Conservation (phyloP, 1,140 invertebrate genomes). For the Tetraneura akinire region DNA sequence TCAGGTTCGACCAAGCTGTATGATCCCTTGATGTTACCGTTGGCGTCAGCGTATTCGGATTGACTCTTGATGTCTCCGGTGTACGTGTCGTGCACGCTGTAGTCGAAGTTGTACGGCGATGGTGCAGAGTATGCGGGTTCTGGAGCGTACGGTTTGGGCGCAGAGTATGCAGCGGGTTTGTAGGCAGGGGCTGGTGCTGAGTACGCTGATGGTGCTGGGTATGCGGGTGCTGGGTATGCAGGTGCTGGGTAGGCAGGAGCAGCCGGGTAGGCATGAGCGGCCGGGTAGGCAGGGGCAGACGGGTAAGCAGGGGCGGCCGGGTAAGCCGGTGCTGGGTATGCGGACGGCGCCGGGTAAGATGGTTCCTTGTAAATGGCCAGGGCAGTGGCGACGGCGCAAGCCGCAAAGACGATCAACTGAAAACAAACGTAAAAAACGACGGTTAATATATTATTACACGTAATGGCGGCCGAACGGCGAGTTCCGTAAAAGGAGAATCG, state of each 20-base stretch:
- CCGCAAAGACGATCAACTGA: constrained; percentile 47
- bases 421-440: too few relatives aligned
- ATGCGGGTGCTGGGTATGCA: neutral
- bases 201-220: constrained; percentile 41
- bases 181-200: constrained; percentile 34
- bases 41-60: constrained; percentile 62
- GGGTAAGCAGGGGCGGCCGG: neutral
- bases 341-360: constrained; percentile 39
- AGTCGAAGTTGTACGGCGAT: constrained; percentile 56
- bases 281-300: constrained; percentile 53
- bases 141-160: constrained; percentile 53
- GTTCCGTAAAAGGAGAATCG: too few relatives aligned
- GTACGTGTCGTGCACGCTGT: constrained; percentile 56
- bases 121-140: constrained; percentile 55
- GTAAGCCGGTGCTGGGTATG: constrained; percentile 31
- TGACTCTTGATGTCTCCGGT: constrained; percentile 58
- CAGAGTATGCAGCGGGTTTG: constrained; percentile 47
- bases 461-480: too few relatives aligned
- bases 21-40: constrained; percentile 60
- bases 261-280: constrained; percentile 18
- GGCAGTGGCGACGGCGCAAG: constrained; percentile 31
- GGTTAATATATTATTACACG: too few relatives aligned
- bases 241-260: constrained; percentile 48
- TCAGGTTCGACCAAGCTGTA: constrained; percentile 61
- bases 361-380: constrained; percentile 53